These are phyloP conservation scores for Lydus trimaculatus DNA, from an alignment of 2,888 invertebrate species.

Conservation along the genomic window DNA sequence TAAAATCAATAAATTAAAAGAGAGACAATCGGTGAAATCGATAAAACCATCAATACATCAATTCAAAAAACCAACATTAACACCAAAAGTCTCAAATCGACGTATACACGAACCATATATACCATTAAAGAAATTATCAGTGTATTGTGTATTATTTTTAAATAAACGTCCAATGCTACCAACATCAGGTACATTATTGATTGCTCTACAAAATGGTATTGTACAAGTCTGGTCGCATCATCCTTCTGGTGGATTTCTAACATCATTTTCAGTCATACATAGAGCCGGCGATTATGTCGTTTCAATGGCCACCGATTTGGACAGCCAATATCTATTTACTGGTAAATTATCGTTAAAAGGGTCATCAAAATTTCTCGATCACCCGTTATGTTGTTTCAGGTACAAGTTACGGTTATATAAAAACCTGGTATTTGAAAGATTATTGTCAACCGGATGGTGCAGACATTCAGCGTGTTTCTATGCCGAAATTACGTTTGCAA, in stretches of 20 bases:
- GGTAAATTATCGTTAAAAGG: slow-evolving; percentile 66
- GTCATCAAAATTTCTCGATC: too few relatives aligned
- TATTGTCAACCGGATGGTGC: slow-evolving; percentile 63
- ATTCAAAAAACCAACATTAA: neutral
- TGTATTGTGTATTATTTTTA: slow-evolving; percentile 74
- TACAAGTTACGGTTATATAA: slow-evolving; percentile 76
- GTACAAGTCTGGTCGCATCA: slow-evolving; percentile 86
- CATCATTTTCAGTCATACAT: slow-evolving; percentile 75
- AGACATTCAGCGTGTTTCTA: slow-evolving; percentile 65
- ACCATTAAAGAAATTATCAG: slow-evolving; percentile 65
- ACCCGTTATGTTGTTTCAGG: too few relatives aligned
- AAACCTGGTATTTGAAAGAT: slow-evolving; percentile 79
- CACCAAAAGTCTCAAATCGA: slow-evolving; percentile 57
- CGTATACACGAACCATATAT: slow-evolving; percentile 58
- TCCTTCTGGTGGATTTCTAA: slow-evolving; percentile 73
- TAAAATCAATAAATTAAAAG: slow-evolving; percentile 52
- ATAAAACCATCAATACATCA: too few relatives aligned
- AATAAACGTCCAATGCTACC: slow-evolving; percentile 65
- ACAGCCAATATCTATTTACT: slow-evolving; percentile 76
- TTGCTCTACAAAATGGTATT: slow-evolving; percentile 77
- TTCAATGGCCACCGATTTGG: slow-evolving; percentile 73
- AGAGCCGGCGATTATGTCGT: slow-evolving; percentile 71
- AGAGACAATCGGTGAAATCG: slow-evolving; percentile 13
- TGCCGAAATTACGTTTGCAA: slow-evolving; percentile 69
- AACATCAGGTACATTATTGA: slow-evolving; percentile 69